A percentile compares a stretch with the other conserved stretches of the same genome.
Evolutionary conservation across 2,888 invertebrate genomes (phyloP).

Genomic region (Megaustenia siamemsis): DNA sequence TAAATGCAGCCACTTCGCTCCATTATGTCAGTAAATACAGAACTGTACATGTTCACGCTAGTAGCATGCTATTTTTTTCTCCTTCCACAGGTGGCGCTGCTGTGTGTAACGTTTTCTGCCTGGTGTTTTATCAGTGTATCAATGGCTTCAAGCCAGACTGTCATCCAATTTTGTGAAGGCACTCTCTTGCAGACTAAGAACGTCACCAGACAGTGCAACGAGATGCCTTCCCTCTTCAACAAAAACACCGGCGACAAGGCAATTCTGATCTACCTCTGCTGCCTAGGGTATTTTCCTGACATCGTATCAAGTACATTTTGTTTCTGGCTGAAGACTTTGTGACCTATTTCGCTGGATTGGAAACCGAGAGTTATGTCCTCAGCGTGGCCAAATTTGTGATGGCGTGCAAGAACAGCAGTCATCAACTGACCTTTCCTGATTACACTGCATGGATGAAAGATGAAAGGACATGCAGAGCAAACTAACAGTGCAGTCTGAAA

Average conservation of each 20-base stretch:
- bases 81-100: background rate
- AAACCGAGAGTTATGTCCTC: background rate
- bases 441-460: too few species aligned
- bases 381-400: constrained; percentile 16
- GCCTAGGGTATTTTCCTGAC: constrained; percentile 13
- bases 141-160: background rate
- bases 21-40: too few species aligned
- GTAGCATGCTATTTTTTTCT: background rate
- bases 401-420: background rate
- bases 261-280: constrained; percentile 43
- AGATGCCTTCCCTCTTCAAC: background rate
- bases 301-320: constrained; percentile 26
- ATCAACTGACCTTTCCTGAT: background rate
- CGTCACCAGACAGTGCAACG: constrained; percentile 1
- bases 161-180: background rate
- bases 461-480: too few species aligned
- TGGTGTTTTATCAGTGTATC: too few species aligned
- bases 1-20: too few species aligned
- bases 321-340: constrained; percentile 9
- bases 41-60: too few species aligned
- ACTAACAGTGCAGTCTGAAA: too few species aligned
- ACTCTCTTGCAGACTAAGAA: constrained; percentile 8
- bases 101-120: background rate
- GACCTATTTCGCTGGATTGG: background rate
- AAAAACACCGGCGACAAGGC: background rate